Conservation (phyloP, 2,797 vertebrate genomes). For the Alfaro cultratus region DNA sequence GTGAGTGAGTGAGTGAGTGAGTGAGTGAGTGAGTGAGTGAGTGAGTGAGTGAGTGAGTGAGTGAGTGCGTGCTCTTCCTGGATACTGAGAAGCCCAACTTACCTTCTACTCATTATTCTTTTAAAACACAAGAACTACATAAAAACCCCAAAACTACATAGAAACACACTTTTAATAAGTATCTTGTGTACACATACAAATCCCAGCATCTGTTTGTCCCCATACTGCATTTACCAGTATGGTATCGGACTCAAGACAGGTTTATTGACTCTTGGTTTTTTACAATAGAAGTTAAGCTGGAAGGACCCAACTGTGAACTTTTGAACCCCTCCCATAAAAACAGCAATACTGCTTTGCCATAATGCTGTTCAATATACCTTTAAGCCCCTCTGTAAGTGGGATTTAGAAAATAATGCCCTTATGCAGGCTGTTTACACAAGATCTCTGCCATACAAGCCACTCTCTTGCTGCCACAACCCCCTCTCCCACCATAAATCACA, state of each 20-base stretch:
- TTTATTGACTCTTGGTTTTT: constrained; percentile 68
- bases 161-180: background rate
- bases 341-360: constrained; percentile 69
- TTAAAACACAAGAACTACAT: background rate
- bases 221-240: background rate
- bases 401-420: constrained; percentile 95
- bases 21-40: no score
- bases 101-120: background rate
- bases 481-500: constrained; percentile 84
- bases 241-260: constrained; percentile 58
- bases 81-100: background rate
- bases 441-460: constrained; percentile 81
- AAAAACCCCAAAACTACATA: background rate
- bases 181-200: background rate
- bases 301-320: constrained; percentile 73
- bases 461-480: constrained; percentile 50
- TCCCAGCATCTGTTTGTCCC: background rate
- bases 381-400: constrained; percentile 79
- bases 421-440: constrained; percentile 88
- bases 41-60: no score
- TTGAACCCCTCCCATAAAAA: constrained; percentile 73
- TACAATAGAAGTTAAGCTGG: constrained; percentile 57
- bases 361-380: constrained; percentile 81
- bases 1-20: background rate
- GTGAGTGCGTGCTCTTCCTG: background rate